A percentile compares a stretch with the other conserved stretches of the same genome.
These are phyloP conservation scores for Triops longicaudatus DNA, from an alignment of 1,140 invertebrate genomes.

Conservation along the genomic window DNA sequence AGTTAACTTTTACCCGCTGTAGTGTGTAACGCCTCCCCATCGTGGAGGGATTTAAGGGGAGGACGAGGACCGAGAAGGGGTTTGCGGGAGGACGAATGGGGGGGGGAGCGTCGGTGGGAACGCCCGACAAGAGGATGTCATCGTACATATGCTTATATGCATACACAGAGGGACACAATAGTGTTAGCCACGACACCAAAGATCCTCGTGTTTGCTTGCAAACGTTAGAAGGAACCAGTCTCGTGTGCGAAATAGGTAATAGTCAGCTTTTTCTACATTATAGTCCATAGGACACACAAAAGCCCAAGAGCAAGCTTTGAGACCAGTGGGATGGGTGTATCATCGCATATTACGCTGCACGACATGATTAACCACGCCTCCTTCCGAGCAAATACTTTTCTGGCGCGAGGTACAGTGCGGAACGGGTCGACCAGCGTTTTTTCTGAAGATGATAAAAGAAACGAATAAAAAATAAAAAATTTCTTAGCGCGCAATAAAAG, in stretches of 20 bases:
- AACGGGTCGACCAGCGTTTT: neutral
- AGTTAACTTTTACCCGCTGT: neutral
- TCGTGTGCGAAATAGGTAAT: conserved; percentile 1
- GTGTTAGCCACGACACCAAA: neutral
- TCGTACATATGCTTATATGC: neutral
- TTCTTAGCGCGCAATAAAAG: neutral
- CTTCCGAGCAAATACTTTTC: neutral
- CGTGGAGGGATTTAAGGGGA: too few relatives aligned
- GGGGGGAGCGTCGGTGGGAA: neutral
- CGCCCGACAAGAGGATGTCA: neutral
- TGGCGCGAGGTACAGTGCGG: conserved; percentile 13
- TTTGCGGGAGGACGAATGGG: neutral
- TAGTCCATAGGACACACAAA: neutral
- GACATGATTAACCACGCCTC: neutral
- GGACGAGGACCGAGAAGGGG: neutral
- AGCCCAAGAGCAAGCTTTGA: neutral
- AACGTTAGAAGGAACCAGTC: neutral
- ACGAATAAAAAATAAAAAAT: neutral
- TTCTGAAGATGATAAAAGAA: neutral
- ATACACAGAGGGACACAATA: neutral
- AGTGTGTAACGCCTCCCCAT: neutral
- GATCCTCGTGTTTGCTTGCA: conserved; percentile 13
- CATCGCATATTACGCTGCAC: neutral
- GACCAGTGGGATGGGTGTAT: neutral
- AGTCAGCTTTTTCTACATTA: neutral